A percentile compares a stretch with the other conserved stretches of the same genome.
phyloP scores from a whole-genome alignment of 2,888 invertebrate genomes.

The Tachystola acroxantha region DNA sequence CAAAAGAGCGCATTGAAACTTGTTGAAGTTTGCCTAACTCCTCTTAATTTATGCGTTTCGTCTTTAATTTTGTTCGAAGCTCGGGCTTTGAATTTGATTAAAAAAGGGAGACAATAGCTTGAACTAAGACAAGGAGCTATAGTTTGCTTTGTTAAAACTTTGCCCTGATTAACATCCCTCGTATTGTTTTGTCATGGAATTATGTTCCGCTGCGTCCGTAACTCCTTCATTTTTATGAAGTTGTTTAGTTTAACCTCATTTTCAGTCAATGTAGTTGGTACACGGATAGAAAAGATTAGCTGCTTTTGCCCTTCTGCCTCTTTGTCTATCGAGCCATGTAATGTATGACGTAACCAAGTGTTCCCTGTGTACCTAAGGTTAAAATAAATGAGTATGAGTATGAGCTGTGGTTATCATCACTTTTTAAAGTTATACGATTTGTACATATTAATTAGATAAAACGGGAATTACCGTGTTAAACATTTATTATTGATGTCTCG shows the following conservation, averaged over 20 bases:
- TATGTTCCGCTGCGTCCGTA: not conserved
- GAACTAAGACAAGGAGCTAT: conserved; percentile 35
- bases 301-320: too few relatives aligned
- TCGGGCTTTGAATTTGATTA: conserved; percentile 54
- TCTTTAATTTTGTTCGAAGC: conserved; percentile 55
- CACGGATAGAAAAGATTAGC: not conserved
- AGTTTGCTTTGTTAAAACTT: conserved; percentile 28
- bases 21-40: conserved; percentile 56
- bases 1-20: conserved; percentile 52
- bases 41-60: conserved; percentile 66
- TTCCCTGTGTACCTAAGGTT: too few relatives aligned
- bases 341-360: too few relatives aligned
- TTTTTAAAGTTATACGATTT: too few relatives aligned
- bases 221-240: not conserved
- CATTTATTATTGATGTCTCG: too few relatives aligned
- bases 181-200: conserved; percentile 3
- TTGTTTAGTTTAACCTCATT: not conserved
- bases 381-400: too few relatives aligned
- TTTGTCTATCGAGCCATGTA: too few relatives aligned
- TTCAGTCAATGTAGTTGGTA: not conserved
- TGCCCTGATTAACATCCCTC: conserved; percentile 8
- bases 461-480: too few relatives aligned
- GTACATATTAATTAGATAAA: too few relatives aligned
- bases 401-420: too few relatives aligned
- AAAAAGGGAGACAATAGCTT: conserved; percentile 51